A percentile compares a stretch with the other conserved stretches of the same genome.
Evolutionary conservation across 2,888 invertebrate species (phyloP).

Genomic region (Mimas tiliae): DNA sequence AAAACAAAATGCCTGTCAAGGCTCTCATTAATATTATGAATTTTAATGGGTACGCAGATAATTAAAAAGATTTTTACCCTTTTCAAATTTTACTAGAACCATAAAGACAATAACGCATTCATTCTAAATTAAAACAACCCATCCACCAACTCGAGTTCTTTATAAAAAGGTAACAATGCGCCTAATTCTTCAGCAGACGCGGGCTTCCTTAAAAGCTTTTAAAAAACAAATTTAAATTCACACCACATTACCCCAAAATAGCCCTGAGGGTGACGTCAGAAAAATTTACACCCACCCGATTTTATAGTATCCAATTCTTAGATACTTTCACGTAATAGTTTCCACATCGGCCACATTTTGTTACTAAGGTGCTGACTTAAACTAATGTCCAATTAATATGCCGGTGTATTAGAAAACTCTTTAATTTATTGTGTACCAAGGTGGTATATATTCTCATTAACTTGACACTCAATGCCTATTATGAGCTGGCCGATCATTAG

Average conservation of each 20-base stretch:
- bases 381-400: slow-evolving; percentile 83
- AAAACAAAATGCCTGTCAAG: not conserved
- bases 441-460: slow-evolving; percentile 81
- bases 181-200: slow-evolving; percentile 42
- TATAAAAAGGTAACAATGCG: slow-evolving; percentile 21
- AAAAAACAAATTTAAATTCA: slow-evolving; percentile 56
- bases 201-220: slow-evolving; percentile 47
- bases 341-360: slow-evolving; percentile 49
- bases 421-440: slow-evolving; percentile 75
- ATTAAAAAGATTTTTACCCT: slow-evolving; percentile 8
- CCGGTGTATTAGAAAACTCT: slow-evolving; percentile 72
- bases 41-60: not conserved
- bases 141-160: slow-evolving; percentile 30
- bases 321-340: slow-evolving; percentile 59
- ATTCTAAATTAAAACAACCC: slow-evolving; percentile 33
- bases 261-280: slow-evolving; percentile 52
- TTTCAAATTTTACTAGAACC: not conserved
- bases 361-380: slow-evolving; percentile 68
- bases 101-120: not conserved
- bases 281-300: slow-evolving; percentile 66
- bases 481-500: slow-evolving; percentile 75
- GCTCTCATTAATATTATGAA: not conserved
- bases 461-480: slow-evolving; percentile 78
- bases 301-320: slow-evolving; percentile 58
- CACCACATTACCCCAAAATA: slow-evolving; percentile 51